Base-by-base conservation (phyloP, 1,140 invertebrate genomes). In the Musca domestica region DNA sequence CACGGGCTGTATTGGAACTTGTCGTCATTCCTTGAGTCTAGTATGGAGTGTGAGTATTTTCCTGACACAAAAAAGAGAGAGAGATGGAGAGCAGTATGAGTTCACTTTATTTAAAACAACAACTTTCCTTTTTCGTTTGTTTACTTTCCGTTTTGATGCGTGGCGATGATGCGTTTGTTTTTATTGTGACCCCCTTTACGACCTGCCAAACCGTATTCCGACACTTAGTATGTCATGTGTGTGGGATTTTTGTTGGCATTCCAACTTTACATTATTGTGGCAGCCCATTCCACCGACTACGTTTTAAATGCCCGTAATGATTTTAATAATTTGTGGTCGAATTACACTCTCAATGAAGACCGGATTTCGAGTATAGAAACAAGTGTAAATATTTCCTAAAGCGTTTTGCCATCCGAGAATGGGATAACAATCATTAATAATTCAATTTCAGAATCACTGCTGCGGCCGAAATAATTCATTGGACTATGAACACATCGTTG, bases 231-330 rank as follows among this genome's bases (percentile, higher is more conserved):
- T 66, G 77, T 72, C 27, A 80, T 69, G 41, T 80, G 77, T 61
- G 71, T 80, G 48, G 47, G 76, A 27, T 74, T 80, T 41, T 64
- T 80, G 70, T 65, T 80, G n/a, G 72, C 72, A 25, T 69, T 80
- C 47, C 77, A 80, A 64, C 69, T 77, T 20, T 80, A 80, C 49
- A 80, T 80, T 19, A 75, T 80, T 48, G 70, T 70, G 10, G 77
- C 74, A 3, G 77, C 77, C 0, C 74, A 79, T 49, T 70, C 74
- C 2, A 80, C 74, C 17, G 72, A 80, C 47, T 79, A 80, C 66
- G 77, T 79, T 48, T 65, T 76, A 51, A 71, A 74, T 22, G 74
- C 77, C 4, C 71, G 72, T 12, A 68, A 65, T 0, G 74, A 80
- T 23, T 79, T 77, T 9, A 58, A 72, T 15, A 68, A 61, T 9